Conservation (phyloP, 2,113 vertebrate genomes). For the Chrysochloris asiatica region DNA sequence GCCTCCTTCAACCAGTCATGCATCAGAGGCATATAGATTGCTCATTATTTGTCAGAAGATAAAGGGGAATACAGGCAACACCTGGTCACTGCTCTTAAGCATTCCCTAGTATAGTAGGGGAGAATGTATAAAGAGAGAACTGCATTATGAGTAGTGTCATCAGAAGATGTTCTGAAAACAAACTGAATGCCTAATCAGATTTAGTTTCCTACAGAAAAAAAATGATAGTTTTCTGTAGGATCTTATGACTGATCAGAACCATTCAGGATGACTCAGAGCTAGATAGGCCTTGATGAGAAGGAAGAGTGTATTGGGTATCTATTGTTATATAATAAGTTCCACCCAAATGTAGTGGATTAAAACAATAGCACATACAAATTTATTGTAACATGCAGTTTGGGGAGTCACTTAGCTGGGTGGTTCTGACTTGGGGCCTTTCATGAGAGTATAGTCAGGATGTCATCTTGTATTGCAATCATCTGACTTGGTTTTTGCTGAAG, state of each 20-base stretch:
- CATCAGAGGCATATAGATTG: neutral
- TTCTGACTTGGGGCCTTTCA: neutral
- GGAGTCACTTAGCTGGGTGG: neutral
- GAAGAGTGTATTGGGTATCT: neutral
- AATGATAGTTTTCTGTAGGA: neutral
- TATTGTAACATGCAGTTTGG: neutral
- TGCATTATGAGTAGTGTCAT: neutral
- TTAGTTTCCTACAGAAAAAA: neutral
- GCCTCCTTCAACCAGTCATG: neutral
- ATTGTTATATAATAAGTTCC: neutral
- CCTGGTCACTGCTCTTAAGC: neutral
- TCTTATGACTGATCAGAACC: neutral
- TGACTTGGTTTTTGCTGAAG: neutral
- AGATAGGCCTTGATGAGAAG: neutral
- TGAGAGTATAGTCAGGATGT: neutral
- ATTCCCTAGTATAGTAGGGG: neutral
- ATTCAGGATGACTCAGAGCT: neutral
- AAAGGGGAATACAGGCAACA: neutral
- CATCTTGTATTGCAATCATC: neutral
- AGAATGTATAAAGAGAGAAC: neutral
- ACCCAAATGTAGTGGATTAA: neutral
- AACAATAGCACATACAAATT: neutral
- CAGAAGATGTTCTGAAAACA: neutral
- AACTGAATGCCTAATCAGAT: neutral
- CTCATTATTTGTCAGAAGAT: neutral